Conservation (phyloP, 2,888 invertebrate species). For the Spisula solida region DNA sequence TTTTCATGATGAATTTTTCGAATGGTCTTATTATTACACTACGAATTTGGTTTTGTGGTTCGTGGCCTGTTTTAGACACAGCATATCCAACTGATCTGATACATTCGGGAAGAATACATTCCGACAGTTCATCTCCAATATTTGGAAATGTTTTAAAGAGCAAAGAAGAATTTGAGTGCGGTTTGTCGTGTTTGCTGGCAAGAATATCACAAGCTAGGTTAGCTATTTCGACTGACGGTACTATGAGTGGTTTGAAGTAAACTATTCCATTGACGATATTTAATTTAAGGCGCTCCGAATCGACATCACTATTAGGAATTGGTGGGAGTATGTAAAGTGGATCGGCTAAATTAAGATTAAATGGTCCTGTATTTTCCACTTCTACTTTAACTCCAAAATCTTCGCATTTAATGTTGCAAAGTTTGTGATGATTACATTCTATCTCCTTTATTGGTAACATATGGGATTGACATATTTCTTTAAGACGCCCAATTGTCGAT, state of each 20-base stretch:
- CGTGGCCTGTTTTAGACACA: neutral
- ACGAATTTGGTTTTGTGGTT: neutral
- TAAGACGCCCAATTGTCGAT: neutral
- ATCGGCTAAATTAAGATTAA: neutral
- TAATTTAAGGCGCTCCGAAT: neutral
- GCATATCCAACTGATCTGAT: neutral
- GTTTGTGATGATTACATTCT: conserved; percentile 16
- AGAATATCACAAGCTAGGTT: neutral
- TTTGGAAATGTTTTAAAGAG: conserved; percentile 8
- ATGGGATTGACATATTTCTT: neutral
- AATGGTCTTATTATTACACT: conserved; percentile 6
- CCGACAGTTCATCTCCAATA: neutral
- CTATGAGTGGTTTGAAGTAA: conserved; percentile 14
- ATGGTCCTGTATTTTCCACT: conserved; percentile 23
- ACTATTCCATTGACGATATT: neutral
- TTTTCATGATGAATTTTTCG: conserved; percentile 26
- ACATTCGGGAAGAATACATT: neutral
- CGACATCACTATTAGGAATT: conserved; percentile 13
- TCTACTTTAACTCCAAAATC: conserved; percentile 27
- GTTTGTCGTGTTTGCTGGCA: no score
- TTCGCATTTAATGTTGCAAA: conserved; percentile 32
- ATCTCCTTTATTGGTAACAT: conserved; percentile 28
- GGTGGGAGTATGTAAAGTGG: conserved; percentile 11
- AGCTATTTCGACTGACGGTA: conserved; percentile 26
- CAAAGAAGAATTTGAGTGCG: neutral